Conservation (phyloP, 2,797 vertebrate genomes). For the Xenopus petersii region DNA sequence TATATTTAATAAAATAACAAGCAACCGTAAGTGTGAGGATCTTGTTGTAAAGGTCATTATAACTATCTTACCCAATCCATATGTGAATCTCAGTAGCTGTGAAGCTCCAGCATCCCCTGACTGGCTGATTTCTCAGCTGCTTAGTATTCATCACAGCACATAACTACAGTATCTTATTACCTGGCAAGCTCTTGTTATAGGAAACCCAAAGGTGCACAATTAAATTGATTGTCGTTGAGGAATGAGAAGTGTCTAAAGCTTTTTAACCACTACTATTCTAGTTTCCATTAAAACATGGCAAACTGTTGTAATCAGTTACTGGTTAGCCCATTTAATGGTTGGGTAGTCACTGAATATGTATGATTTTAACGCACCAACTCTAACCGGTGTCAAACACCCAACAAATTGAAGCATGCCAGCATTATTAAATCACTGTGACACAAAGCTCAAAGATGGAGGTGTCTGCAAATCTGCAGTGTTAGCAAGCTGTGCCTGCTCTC, state of each 20-base stretch:
- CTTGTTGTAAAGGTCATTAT: background rate
- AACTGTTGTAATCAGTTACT: too few species aligned
- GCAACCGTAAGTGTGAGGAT: background rate
- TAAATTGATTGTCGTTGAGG: slow-evolving; percentile 17
- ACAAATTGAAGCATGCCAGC: too few species aligned
- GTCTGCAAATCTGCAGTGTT: too few species aligned
- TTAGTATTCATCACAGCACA: slow-evolving; percentile 31
- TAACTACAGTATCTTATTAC: slow-evolving; percentile 24
- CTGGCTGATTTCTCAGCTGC: slow-evolving; percentile 1
- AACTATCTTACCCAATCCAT: background rate
- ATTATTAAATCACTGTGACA: too few species aligned
- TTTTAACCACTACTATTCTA: slow-evolving; percentile 7
- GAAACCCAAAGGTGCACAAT: slow-evolving; percentile 26
- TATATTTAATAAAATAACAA: too few species aligned
- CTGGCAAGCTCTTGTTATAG: slow-evolving; percentile 22
- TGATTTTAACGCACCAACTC: too few species aligned
- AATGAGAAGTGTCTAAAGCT: slow-evolving; percentile 5
- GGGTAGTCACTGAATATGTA: background rate
- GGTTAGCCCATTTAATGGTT: background rate
- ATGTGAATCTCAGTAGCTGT: background rate
- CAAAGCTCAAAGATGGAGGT: too few species aligned
- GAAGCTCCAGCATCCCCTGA: slow-evolving; percentile 9
- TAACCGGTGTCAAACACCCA: too few species aligned
- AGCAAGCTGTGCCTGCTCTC: too few species aligned
- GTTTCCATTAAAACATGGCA: background rate